A percentile compares a stretch with the other conserved stretches of the same genome.
phyloP scores from a whole-genome alignment of 64 coral and sea anemone genomes.

The Actinia equina region DNA sequence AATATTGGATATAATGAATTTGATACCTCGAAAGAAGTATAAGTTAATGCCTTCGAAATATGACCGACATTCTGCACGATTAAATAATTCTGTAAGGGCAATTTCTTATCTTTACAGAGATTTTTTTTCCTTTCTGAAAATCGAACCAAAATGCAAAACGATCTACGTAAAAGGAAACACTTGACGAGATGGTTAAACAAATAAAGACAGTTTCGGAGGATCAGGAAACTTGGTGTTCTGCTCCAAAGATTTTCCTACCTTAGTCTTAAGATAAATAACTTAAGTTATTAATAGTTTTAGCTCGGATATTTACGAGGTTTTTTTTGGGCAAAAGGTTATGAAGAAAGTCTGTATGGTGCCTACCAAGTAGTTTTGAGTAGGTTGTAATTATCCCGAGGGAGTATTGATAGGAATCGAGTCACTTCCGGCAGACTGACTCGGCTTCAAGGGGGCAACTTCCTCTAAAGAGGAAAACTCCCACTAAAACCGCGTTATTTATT shows the following conservation, averaged over 20 bases:
- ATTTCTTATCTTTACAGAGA: background rate
- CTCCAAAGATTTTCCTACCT: background rate
- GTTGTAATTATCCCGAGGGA: background rate
- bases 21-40: background rate
- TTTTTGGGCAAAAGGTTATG: background rate
- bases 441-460: background rate
- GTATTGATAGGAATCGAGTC: background rate
- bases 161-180: background rate
- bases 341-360: background rate
- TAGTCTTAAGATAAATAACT: background rate
- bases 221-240: background rate
- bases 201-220: background rate
- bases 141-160: background rate
- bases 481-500: background rate
- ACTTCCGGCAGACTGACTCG: conserved; percentile 13
- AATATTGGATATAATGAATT: conserved; percentile 5
- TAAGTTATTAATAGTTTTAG: background rate
- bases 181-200: background rate
- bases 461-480: background rate
- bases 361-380: background rate
- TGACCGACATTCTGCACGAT: background rate
- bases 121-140: background rate
- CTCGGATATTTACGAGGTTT: background rate
- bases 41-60: background rate
- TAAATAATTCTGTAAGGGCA: background rate